These are phyloP conservation scores for Lamellibrachia columna DNA, from an alignment of 2,888 invertebrate species.

Conservation along the genomic window DNA sequence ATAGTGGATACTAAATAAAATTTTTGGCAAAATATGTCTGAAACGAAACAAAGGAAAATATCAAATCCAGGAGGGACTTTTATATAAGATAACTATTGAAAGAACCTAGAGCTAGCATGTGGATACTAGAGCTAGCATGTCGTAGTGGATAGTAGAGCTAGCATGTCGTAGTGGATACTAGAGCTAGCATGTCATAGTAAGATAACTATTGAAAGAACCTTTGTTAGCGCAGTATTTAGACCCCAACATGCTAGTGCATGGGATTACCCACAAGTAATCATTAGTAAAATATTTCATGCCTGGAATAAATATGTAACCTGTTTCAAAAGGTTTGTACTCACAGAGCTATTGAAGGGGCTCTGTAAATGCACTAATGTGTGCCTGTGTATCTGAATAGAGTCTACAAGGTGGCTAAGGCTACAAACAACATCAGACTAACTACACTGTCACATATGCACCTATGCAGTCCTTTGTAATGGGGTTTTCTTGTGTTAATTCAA, in stretches of 20 bases:
- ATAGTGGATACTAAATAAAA: too few species aligned
- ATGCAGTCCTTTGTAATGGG: background rate
- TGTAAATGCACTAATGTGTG: background rate
- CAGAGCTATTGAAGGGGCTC: background rate
- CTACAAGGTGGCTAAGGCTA: background rate
- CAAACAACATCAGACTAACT: background rate
- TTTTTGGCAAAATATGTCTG: too few species aligned
- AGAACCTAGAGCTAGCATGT: too few species aligned
- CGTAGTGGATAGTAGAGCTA: too few species aligned
- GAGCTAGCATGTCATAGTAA: too few species aligned
- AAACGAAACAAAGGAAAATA: too few species aligned
- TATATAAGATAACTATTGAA: too few species aligned
- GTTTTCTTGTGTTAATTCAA: background rate
- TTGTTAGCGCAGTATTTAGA: too few species aligned
- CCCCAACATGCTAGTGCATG: background rate
- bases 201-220: too few species aligned
- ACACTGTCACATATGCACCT: background rate
- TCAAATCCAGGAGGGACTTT: too few species aligned
- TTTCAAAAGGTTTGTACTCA: background rate
- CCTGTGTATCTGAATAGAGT: background rate
- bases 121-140: too few species aligned
- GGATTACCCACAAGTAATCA: background rate
- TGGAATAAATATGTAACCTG: background rate
- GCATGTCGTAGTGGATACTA: too few species aligned
- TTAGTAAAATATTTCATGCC: background rate